phyloP scores from a whole-genome alignment of 2,888 invertebrate genomes.

The Hyposoter dolosus region DNA sequence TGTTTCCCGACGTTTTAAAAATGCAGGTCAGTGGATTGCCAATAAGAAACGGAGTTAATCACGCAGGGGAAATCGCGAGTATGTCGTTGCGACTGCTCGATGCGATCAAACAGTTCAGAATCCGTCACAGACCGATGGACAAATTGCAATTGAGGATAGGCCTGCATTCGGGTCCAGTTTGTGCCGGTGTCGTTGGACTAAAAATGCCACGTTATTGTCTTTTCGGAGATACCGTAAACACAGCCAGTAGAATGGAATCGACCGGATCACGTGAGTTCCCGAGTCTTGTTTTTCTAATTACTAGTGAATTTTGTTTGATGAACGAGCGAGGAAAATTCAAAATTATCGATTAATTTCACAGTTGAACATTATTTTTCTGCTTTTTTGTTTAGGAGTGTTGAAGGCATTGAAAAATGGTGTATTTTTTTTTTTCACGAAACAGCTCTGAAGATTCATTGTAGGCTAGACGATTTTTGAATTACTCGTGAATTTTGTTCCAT shows the following conservation, averaged over 20 bases:
- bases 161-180: conserved; percentile 97
- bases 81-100: conserved; percentile 95
- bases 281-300: not conserved
- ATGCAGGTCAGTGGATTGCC: conserved; percentile 89
- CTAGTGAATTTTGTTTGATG: not conserved
- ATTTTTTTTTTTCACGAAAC: not conserved
- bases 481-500: not conserved
- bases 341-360: not conserved
- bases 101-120: conserved; percentile 94
- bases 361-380: not conserved
- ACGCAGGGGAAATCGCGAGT: conserved; percentile 97
- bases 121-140: conserved; percentile 94
- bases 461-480: no score
- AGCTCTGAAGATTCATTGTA: no score
- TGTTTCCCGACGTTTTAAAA: conserved; percentile 4
- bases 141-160: conserved; percentile 95
- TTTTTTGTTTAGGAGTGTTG: no score
- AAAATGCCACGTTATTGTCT: conserved; percentile 98
- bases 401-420: not conserved
- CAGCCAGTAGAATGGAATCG: conserved; percentile 95
- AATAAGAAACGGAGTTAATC: conserved; percentile 93
- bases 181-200: conserved; percentile 96
- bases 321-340: not conserved
- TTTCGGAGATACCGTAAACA: conserved; percentile 97
- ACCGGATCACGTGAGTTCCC: conserved; percentile 90